phyloP scores from a whole-genome alignment of 2,113 vertebrate genomes.

The Polyodon spathula region DNA sequence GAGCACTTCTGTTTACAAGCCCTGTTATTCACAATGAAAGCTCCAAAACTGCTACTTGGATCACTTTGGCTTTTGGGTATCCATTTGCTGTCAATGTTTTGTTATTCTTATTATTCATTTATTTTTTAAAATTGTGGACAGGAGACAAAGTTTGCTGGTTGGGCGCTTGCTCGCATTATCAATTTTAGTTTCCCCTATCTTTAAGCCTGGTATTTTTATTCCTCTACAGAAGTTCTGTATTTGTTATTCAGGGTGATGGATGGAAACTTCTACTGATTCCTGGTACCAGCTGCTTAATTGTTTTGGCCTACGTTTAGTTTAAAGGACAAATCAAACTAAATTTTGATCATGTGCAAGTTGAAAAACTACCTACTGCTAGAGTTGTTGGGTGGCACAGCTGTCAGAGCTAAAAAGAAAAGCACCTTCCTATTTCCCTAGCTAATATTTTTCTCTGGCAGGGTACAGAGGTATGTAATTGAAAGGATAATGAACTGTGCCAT shows the following conservation, averaged over 20 bases:
- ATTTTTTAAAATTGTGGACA: constrained; percentile 50
- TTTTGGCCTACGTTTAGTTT: constrained; percentile 58
- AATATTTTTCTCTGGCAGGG: neutral
- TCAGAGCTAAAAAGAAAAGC: constrained; percentile 2
- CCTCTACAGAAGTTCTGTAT: constrained; percentile 60
- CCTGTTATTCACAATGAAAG: no score
- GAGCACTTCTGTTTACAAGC: no score
- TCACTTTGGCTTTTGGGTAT: constrained; percentile 10
- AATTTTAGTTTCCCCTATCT: constrained; percentile 65
- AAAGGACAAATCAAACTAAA: constrained; percentile 61
- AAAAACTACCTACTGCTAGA: constrained; percentile 57
- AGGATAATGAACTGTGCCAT: constrained; percentile 7
- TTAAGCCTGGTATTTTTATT: constrained; percentile 13
- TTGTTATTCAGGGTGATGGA: constrained; percentile 62
- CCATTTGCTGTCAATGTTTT: constrained; percentile 12
- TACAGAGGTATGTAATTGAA: constrained; percentile 3
- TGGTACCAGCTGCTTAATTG: constrained; percentile 66
- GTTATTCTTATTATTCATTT: neutral
- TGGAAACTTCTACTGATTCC: constrained; percentile 67
- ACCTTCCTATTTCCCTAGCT: neutral
- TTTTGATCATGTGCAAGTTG: constrained; percentile 52
- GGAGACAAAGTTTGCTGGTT: constrained; percentile 59
- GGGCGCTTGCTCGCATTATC: constrained; percentile 60
- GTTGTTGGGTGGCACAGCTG: constrained; percentile 30
- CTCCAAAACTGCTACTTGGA: constrained; percentile 12